Evolutionary conservation across 2,888 invertebrate genomes (phyloP).

Genomic region (Epirrita christyi): DNA sequence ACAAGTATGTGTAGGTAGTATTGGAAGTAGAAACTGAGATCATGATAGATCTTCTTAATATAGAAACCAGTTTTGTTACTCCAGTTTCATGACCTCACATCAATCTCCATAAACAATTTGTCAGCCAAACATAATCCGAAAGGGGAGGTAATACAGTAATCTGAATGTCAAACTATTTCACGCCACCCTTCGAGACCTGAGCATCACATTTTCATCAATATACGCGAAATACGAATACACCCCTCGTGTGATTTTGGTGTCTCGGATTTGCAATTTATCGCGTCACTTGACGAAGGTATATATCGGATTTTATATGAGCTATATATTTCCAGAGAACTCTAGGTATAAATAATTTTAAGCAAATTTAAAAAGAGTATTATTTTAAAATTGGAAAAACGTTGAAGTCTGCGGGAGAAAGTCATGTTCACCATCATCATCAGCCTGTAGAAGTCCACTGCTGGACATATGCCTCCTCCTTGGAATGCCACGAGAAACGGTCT

Average conservation of each 20-base stretch:
- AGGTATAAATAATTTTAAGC: slow-evolving; percentile 2
- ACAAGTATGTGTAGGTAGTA: too few species aligned
- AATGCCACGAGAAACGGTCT: too few species aligned
- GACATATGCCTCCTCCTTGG: too few species aligned
- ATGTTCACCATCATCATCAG: too few species aligned
- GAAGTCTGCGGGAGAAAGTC: too few species aligned
- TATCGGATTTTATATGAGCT: slow-evolving; percentile 12
- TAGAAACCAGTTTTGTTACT: not conserved
- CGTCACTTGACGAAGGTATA: slow-evolving; percentile 21
- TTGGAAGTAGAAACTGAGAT: too few species aligned
- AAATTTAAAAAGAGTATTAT: too few species aligned
- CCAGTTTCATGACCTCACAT: slow-evolving; percentile 7
- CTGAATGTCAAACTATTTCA: slow-evolving; percentile 25
- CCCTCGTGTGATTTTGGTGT: slow-evolving; percentile 32
- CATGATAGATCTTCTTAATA: too few species aligned
- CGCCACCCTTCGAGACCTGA: slow-evolving; percentile 2
- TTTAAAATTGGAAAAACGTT: too few species aligned
- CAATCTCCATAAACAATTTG: slow-evolving; percentile 28
- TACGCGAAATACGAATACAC: slow-evolving; percentile 25
- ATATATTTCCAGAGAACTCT: slow-evolving; percentile 4
- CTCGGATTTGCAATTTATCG: slow-evolving; percentile 39
- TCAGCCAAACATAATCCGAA: slow-evolving; percentile 26
- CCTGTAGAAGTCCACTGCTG: too few species aligned
- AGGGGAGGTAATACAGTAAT: slow-evolving; percentile 23
- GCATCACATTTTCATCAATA: slow-evolving; percentile 23